Base-by-base conservation (phyloP, 1,140 invertebrate genomes). In the Tribolium madens region DNA sequence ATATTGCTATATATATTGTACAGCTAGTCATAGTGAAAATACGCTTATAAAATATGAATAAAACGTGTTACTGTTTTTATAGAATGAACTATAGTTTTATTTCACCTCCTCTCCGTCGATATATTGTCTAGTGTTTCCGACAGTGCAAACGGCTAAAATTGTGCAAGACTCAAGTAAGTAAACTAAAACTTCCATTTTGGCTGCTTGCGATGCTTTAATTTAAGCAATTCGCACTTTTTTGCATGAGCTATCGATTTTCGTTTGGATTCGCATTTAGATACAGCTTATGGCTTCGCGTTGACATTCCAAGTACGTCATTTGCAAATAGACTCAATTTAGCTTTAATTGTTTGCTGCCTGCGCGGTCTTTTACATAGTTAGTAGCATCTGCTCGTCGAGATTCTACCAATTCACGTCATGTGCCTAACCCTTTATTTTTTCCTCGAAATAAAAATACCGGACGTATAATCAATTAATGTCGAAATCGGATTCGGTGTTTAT, bases 1-100 rank as follows among this genome's bases (percentile, higher is more conserved):
- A 84, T 84, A 84, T 82, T 78, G 81, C 82, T 84, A 84, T 83
- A 84, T 85, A 85, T 84, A 84, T 82, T 85, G 83, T 85, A 85
- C 84, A 84, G 84, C 84, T 85, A 85, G 84, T 85, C 84, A 85
- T 85, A 85, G 84, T 83, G 79, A 84, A 84, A 83, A 84, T 85
- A 85, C 84, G 84, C 84, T 85, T 85, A 85, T 81, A 84, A 84
- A 83, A 83, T 83, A 84, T 82, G 77, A 83, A 84, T 84, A 84
- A 84, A 84, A 83, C 80, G 83, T 84, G 84, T 84, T 84, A 84
- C 82, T 84, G 84, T 84, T 84, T 84, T 84, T 84, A 84, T 84
- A 84, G 83, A 84, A 84, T 83, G 64, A 83, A 81, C 73, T 26
- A 26, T 81, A 69, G 83, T 84, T 84, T 84, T 82, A 77, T 82